These are phyloP conservation scores for Melitaea cinxia DNA, from an alignment of 1,140 invertebrate genomes.

Conservation along the genomic window DNA sequence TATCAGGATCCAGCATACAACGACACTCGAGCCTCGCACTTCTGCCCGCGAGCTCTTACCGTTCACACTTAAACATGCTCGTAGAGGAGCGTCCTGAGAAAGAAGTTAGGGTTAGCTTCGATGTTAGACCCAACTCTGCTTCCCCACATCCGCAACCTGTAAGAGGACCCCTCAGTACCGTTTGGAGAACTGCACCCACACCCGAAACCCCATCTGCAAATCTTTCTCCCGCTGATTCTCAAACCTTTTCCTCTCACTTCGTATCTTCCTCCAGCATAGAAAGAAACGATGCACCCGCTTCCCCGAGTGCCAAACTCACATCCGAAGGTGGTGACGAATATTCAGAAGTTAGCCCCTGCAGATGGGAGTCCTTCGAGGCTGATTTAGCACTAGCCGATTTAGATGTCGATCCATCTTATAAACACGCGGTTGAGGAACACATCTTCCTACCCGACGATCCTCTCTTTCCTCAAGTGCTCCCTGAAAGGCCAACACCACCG, in stretches of 20 bases:
- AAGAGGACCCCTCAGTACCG: constrained; percentile 65
- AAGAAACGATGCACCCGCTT: constrained; percentile 71
- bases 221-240: constrained; percentile 82
- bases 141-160: constrained; percentile 62
- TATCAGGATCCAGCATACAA: constrained; percentile 80
- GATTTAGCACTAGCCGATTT: constrained; percentile 77
- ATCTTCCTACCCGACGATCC: constrained; percentile 81
- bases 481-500: constrained; percentile 70
- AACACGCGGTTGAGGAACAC: constrained; percentile 83
- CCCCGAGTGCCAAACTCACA: constrained; percentile 82
- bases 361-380: constrained; percentile 82
- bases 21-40: constrained; percentile 71
- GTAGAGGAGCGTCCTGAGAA: constrained; percentile 69
- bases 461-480: constrained; percentile 61
- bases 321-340: constrained; percentile 79
- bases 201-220: constrained; percentile 84
- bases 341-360: constrained; percentile 71
- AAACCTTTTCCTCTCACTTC: constrained; percentile 83
- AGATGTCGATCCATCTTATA: constrained; percentile 78
- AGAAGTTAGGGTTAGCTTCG: constrained; percentile 78
- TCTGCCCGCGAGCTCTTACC: constrained; percentile 71
- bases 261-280: constrained; percentile 81
- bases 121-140: constrained; percentile 67
- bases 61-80: constrained; percentile 76
- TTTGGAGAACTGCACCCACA: constrained; percentile 78